Base-by-base conservation (phyloP, 1,140 invertebrate genomes). In the Drosophila nannoptera region DNA sequence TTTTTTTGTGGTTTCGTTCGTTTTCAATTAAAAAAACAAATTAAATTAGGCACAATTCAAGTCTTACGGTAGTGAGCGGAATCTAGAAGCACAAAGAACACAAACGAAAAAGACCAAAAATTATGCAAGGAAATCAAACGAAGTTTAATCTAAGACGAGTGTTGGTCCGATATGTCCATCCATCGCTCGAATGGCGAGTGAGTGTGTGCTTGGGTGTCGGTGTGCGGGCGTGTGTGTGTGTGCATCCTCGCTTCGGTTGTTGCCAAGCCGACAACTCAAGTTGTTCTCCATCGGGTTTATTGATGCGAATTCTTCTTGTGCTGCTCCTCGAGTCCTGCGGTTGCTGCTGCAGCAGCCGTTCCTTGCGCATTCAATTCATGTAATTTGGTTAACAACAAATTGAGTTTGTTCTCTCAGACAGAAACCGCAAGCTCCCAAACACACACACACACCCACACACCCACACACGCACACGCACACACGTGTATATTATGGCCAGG, bases 11-110 rank as follows among this genome's bases (percentile, higher is more conserved):
- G 75, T 54, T 70, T 33, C 63, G 66, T 76, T 83, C 80, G 80
- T 84, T 67, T 84, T 84, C 80, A 84, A 84, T 84, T 84, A 62
- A 84, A 84, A 86, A 80, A 84, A 86, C 76, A 86, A 80, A 84
- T 84, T 86, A 77, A 86, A 86, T 43, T 22, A 22, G 22, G 73
- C 69, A 77, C 81, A 84, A 77, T 84, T 86, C 63, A 86, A 80
- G 66, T 78, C 80, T 84, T 84, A 84, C 80, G 73, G 77, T 86
- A 84, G 76, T 80, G 72, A 84, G 73, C 71, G 69, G 81, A 80
- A 84, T 84, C 80, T 84, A 84, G 80, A 84, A 84, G 80, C 80
- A 84, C 83, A 84, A 84, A 84, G 77, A 84, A 84, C 81, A 84
- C 76, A 78, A 78, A 80, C 80, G 69, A 86, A 83, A 86, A 73